Evolutionary conservation across 2,797 vertebrate genomes (phyloP).

Genomic region (Amblyraja radiata): DNA sequence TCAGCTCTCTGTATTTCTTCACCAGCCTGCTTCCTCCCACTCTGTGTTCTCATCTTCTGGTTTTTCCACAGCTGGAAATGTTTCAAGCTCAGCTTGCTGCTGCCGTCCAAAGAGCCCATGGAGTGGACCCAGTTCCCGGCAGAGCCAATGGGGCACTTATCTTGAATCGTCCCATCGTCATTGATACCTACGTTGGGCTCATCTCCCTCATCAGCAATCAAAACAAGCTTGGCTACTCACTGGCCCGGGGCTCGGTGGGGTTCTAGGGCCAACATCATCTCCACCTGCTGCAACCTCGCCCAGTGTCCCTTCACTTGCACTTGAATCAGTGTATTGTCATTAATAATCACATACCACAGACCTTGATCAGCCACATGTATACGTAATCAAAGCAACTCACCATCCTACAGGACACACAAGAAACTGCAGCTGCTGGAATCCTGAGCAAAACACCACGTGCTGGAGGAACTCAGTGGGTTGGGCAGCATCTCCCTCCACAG

Average conservation of each 20-base stretch:
- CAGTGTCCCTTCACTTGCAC: too few species aligned
- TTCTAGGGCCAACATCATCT: conserved; percentile 51
- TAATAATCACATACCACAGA: neutral
- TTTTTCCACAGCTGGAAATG: conserved; percentile 56
- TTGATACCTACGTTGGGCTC: conserved; percentile 64
- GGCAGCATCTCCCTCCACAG: too few species aligned
- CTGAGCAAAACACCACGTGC: too few species aligned
- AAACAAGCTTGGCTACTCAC: conserved; percentile 74
- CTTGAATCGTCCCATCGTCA: conserved; percentile 59
- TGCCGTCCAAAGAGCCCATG: conserved; percentile 56
- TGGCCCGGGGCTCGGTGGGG: conserved; percentile 68
- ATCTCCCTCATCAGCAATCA: conserved; percentile 72
- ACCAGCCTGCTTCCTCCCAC: too few species aligned
- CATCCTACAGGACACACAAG: too few species aligned
- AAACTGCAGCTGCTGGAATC: too few species aligned
- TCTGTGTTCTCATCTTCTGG: neutral
- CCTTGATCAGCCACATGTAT: neutral
- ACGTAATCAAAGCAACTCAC: too few species aligned
- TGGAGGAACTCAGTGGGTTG: too few species aligned
- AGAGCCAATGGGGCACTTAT: conserved; percentile 60
- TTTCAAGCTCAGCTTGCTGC: conserved; percentile 61
- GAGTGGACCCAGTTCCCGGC: conserved; percentile 52
- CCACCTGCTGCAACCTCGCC: too few species aligned
- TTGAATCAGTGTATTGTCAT: neutral
- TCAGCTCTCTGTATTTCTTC: too few species aligned